Conservation (phyloP, 2,797 vertebrate genomes). For the Enteromius trimaculatus region DNA sequence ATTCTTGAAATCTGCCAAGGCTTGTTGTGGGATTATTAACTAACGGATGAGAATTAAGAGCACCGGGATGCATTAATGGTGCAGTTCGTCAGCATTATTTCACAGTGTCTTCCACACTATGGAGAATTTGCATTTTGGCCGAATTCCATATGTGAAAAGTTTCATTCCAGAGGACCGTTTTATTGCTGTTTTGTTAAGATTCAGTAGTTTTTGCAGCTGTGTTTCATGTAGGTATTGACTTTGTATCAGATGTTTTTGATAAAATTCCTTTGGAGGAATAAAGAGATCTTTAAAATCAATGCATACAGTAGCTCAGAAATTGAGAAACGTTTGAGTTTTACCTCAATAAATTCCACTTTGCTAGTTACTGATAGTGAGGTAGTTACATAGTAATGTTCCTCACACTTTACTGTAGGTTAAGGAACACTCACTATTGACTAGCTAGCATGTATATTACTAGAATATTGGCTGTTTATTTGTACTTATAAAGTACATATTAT, state of each 20-base stretch:
- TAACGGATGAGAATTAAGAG: conserved; percentile 32
- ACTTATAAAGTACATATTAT: background rate
- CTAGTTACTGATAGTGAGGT: background rate
- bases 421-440: background rate
- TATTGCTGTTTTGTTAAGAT: background rate
- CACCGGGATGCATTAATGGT: conserved; percentile 40
- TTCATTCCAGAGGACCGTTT: background rate
- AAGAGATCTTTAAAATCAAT: background rate
- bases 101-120: conserved; percentile 20
- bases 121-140: background rate
- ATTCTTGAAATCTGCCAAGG: conserved; percentile 41
- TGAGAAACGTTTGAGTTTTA: background rate
- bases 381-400: background rate
- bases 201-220: background rate
- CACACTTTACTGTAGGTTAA: background rate
- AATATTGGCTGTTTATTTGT: background rate
- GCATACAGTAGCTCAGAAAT: background rate
- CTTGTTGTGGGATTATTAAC: conserved; percentile 54
- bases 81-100: conserved; percentile 22
- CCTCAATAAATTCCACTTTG: background rate
- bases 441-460: background rate
- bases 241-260: background rate
- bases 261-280: background rate
- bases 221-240: background rate
- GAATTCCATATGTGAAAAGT: background rate